These are phyloP conservation scores for Hippolais icterina DNA, from an alignment of 2,113 vertebrate species.

Conservation along the genomic window DNA sequence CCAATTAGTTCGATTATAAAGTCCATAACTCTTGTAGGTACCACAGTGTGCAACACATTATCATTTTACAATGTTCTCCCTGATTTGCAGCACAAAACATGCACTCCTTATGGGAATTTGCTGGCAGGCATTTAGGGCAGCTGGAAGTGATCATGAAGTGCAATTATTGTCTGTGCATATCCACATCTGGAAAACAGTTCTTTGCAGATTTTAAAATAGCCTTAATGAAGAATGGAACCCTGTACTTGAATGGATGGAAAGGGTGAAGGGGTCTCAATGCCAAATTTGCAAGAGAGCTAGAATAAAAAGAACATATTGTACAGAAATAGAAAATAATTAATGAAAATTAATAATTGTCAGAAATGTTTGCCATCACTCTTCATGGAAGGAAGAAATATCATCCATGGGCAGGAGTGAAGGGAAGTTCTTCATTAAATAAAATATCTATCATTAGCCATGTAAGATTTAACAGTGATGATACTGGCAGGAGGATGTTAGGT, in stretches of 20 bases:
- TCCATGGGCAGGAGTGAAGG: not conserved
- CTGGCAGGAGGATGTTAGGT: not conserved
- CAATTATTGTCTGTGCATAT: constrained; percentile 94
- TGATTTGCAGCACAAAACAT: constrained; percentile 85
- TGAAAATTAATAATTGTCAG: constrained; percentile 45
- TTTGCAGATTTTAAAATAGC: constrained; percentile 77
- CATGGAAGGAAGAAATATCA: not conserved
- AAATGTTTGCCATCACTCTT: constrained; percentile 10
- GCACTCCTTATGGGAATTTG: constrained; percentile 83
- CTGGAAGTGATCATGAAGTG: constrained; percentile 96
- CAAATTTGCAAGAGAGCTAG: constrained; percentile 51
- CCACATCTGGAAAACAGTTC: constrained; percentile 93
- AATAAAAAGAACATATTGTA: constrained; percentile 32
- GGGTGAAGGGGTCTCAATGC: constrained; percentile 49
- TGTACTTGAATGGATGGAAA: constrained; percentile 65
- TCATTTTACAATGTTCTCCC: constrained; percentile 85
- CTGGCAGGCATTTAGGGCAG: constrained; percentile 87
- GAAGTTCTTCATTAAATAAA: constrained; percentile 14
- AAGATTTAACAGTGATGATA: not conserved
- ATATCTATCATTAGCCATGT: not conserved
- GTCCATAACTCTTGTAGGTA: constrained; percentile 82
- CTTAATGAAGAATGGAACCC: constrained; percentile 79
- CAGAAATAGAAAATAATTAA: constrained; percentile 57
- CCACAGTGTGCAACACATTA: constrained; percentile 82
- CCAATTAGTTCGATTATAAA: constrained; percentile 86